phyloP scores from a whole-genome alignment of 2,797 vertebrate species.

The Mormyrops boulengeri region DNA sequence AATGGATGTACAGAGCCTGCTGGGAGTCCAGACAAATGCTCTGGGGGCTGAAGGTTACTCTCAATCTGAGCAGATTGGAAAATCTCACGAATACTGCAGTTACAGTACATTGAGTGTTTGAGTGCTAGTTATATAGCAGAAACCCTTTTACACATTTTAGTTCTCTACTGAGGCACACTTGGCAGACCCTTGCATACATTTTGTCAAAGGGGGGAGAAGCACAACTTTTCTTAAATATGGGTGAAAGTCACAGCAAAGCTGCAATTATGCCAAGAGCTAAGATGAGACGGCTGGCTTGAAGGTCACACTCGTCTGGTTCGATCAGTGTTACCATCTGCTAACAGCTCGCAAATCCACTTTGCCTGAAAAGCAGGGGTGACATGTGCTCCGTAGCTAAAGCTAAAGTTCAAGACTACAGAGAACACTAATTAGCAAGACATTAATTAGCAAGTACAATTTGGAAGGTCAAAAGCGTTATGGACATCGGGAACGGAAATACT shows the following conservation, averaged over 20 bases:
- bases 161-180: not conserved
- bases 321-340: not conserved
- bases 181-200: not conserved
- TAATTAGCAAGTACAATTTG: not conserved
- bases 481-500: not conserved
- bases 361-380: not conserved
- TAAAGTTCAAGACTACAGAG: not conserved
- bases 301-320: not conserved
- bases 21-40: not conserved
- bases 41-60: not conserved
- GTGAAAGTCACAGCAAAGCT: slow-evolving; percentile 5
- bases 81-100: not conserved
- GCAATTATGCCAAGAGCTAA: not conserved
- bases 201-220: not conserved
- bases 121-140: not conserved
- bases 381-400: not conserved
- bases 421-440: not conserved
- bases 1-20: not conserved
- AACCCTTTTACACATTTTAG: not conserved
- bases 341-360: not conserved
- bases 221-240: not conserved
- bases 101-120: not conserved
- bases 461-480: not conserved
- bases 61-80: not conserved
- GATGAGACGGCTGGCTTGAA: slow-evolving; percentile 2